A percentile compares a stretch with the other conserved stretches of the same genome.
These are phyloP conservation scores for Galerucella pusilla DNA, from an alignment of 2,888 invertebrate species.

Conservation along the genomic window DNA sequence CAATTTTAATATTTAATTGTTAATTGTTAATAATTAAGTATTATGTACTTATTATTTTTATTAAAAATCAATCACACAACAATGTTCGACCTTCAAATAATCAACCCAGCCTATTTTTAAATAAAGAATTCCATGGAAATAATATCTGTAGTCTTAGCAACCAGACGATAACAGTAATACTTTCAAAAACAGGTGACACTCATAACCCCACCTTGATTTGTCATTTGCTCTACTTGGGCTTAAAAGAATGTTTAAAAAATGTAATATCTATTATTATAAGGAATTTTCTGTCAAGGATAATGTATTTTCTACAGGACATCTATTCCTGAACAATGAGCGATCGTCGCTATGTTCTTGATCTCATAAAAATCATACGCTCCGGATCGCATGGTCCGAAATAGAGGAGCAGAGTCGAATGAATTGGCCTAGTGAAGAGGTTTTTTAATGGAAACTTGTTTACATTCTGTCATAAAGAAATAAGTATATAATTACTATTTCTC, in stretches of 20 bases:
- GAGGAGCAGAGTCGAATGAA: no score
- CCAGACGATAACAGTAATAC: conserved; percentile 6
- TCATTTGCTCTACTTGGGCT: not conserved
- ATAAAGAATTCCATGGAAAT: conserved; percentile 1
- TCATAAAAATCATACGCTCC: no score
- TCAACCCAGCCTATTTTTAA: conserved; percentile 16
- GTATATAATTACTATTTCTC: no score
- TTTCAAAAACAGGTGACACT: conserved; percentile 22
- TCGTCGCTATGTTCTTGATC: no score
- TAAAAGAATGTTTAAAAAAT: not conserved
- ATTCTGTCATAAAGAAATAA: no score
- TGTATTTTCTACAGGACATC: not conserved
- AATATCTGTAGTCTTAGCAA: not conserved
- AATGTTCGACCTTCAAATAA: conserved; percentile 14
- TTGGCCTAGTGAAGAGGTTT: no score
- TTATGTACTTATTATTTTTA: conserved; percentile 5
- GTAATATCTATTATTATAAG: not conserved
- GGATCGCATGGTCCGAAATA: no score
- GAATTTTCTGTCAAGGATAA: conserved; percentile 6
- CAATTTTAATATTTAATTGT: not conserved
- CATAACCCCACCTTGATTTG: conserved; percentile 16
- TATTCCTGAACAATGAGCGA: no score
- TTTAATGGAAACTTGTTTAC: no score
- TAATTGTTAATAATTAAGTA: not conserved
- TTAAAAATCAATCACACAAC: conserved; percentile 9